These are phyloP conservation scores for Myotis davidii DNA, from an alignment of 2,113 vertebrate genomes.

Conservation along the genomic window DNA sequence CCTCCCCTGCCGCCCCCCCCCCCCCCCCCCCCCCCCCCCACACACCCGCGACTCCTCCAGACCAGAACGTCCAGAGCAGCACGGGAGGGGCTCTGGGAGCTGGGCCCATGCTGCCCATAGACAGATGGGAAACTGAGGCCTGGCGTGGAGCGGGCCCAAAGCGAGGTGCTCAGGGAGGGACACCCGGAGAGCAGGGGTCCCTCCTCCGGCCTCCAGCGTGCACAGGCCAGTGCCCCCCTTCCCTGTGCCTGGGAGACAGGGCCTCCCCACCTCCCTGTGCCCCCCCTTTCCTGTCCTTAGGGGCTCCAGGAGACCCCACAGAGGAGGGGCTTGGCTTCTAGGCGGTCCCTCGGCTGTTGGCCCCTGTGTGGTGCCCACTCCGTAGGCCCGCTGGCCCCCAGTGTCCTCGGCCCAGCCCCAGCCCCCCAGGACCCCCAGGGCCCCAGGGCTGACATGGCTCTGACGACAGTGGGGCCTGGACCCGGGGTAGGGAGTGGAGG, in stretches of 20 bases:
- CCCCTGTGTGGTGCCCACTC: accelerated
- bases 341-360: neutral
- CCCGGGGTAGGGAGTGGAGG: neutral
- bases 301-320: neutral
- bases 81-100: accelerated
- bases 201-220: accelerated
- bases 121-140: neutral
- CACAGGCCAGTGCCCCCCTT: too few relatives aligned
- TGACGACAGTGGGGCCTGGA: neutral
- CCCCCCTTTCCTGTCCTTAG: neutral
- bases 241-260: neutral
- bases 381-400: neutral
- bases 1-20: too few relatives aligned
- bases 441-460: too few relatives aligned
- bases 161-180: too few relatives aligned
- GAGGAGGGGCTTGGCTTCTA: neutral
- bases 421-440: neutral
- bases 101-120: accelerated
- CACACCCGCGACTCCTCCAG: neutral
- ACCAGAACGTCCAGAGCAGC: neutral
- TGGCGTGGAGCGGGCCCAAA: accelerated
- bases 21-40: too few relatives aligned
- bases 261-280: neutral
- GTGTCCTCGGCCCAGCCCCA: accelerated
- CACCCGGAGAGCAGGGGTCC: neutral